Evolutionary conservation across 2,797 vertebrate genomes (phyloP), one percentile per base, ranked within the genome.

Genomic region (Apodemus agrarius): DNA sequence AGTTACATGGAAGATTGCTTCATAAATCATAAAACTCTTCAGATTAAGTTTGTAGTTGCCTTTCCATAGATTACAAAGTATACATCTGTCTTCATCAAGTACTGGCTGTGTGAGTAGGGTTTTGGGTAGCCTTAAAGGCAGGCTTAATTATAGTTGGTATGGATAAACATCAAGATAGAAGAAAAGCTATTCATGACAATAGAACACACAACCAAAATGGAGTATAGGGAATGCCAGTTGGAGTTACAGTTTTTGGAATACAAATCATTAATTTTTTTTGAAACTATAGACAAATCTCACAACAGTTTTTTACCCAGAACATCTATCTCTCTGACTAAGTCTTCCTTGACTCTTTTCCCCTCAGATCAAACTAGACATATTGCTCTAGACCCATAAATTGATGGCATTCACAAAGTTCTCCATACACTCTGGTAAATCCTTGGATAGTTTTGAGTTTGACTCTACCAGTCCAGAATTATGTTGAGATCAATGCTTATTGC

Each of bases 21-120:
- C 43, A 74, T n/a, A 94, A 69, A 95, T 97, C 43, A 31, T 57
- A 96, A 97, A 49, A 37, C 81, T 95, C 22, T 90, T 72, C 43
- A 95, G 87, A 93, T 80, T 80, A 93, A 88, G 87, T 1, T 76
- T 59, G 24, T 90, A 90, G 94, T 96, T 80, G 86, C 74, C 12
- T 89, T 74, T 78, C 52, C 26, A 76, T 49, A 85, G 34, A 95
- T 89, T 97, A 86, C 57, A 17, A 61, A 92, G 78, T 78, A 54
- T 63, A 82, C 40, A 9, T 61, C 88, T 87, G 67, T 92, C 69
- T 92, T 29, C 69, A 90, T 74, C 78, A 19, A 31, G 16, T 13
- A 22, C 17, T 80, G 69, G 31, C 7, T 79, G 57, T 89, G 65
- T 81, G 11, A 34, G 67, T 96, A 40, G 17, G n/a, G 24, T 89